A percentile compares a stretch with the other conserved stretches of the same genome.
Conservation (phyloP, 2,113 vertebrate genomes). For the Mustelus asterias region DNA sequence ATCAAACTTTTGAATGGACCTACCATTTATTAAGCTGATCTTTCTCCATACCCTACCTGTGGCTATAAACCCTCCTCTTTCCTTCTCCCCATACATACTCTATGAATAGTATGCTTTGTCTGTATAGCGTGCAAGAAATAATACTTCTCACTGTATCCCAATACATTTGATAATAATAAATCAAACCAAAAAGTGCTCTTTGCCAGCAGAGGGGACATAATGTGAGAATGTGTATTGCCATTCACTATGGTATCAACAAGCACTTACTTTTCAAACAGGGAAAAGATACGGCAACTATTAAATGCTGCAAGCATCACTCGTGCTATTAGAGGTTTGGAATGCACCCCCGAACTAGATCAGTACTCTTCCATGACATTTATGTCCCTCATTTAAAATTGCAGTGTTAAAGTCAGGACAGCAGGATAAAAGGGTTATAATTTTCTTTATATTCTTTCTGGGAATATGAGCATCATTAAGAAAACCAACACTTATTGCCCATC, state of each 20-base stretch:
- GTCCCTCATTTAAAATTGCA: not conserved
- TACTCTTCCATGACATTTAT: not conserved
- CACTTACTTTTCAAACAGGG: not conserved
- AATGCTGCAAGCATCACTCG: not conserved
- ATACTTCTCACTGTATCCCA: too few relatives aligned
- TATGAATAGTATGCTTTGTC: too few relatives aligned
- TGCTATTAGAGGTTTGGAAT: not conserved
- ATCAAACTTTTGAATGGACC: too few relatives aligned
- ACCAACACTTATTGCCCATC: not conserved
- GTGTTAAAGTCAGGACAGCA: not conserved
- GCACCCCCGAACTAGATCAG: not conserved
- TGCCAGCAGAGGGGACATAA: not conserved
- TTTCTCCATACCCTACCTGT: too few relatives aligned
- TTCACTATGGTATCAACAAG: not conserved
- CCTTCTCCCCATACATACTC: too few relatives aligned
- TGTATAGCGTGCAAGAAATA: too few relatives aligned
- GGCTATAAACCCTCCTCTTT: too few relatives aligned
- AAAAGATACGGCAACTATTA: not conserved
- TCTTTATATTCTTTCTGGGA: not conserved
- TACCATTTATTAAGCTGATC: too few relatives aligned
- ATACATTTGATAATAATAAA: too few relatives aligned
- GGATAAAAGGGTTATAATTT: not conserved
- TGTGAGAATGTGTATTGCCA: not conserved
- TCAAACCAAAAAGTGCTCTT: too few relatives aligned
- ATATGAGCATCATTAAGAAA: not conserved